Conservation (phyloP, 2,888 invertebrate species). For the Cataglyphis altisquamis region DNA sequence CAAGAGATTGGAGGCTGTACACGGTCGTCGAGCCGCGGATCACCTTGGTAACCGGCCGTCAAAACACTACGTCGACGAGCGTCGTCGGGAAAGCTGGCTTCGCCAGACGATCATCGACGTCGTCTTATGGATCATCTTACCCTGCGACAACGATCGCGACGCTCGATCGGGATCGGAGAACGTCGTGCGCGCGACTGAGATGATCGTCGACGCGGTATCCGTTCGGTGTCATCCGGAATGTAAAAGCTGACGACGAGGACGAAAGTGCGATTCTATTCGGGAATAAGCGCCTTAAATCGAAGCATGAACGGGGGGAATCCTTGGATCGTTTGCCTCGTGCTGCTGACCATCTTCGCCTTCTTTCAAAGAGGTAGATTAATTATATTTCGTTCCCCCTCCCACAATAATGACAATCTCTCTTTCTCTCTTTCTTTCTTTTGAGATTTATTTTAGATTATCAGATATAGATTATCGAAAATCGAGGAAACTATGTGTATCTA, state of each 20-base stretch:
- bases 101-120: constrained; percentile 10
- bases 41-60: constrained; percentile 71
- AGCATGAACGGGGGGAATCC: constrained; percentile 65
- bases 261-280: constrained; percentile 55
- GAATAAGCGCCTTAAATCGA: constrained; percentile 38
- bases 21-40: constrained; percentile 49
- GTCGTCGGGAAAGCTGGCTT: constrained; percentile 37
- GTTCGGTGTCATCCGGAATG: constrained; percentile 50
- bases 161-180: constrained; percentile 28
- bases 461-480: background rate
- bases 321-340: constrained; percentile 62
- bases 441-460: background rate
- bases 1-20: constrained; percentile 23
- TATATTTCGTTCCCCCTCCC: too few species aligned
- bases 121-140: constrained; percentile 48
- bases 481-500: too few species aligned
- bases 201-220: constrained; percentile 61
- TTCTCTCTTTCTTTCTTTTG: background rate
- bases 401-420: background rate
- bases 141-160: constrained; percentile 14
- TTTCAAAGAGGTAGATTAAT: constrained; percentile 64
- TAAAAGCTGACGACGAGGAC: constrained; percentile 69
- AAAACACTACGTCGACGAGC: constrained; percentile 67
- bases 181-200: constrained; percentile 62
- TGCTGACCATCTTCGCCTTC: constrained; percentile 61